Evolutionary conservation across 2,113 vertebrate genomes (phyloP).

Genomic region (Pseudorasbora parva): DNA sequence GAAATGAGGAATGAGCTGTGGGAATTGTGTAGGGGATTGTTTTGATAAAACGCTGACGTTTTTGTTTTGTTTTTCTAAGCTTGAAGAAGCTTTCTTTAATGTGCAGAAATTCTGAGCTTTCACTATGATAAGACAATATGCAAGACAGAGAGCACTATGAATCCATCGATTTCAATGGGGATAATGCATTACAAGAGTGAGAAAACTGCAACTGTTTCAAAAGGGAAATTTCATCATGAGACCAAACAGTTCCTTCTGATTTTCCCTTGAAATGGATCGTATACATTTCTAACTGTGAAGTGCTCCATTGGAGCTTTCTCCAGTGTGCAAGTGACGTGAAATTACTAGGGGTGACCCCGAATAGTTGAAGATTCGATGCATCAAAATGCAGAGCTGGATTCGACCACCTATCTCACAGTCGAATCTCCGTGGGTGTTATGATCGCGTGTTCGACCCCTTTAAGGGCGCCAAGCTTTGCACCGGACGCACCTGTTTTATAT

Average conservation of each 20-base stretch:
- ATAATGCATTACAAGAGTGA: neutral
- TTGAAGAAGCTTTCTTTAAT: neutral
- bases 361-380: too few relatives aligned
- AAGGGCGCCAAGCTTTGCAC: too few relatives aligned
- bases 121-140: neutral
- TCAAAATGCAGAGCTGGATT: too few relatives aligned
- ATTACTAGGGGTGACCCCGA: too few relatives aligned
- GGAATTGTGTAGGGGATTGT: neutral
- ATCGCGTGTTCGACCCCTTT: too few relatives aligned
- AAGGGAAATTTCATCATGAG: neutral
- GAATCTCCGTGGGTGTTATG: too few relatives aligned
- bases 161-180: neutral
- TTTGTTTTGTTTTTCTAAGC: neutral
- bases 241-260: neutral
- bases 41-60: conserved; percentile 6
- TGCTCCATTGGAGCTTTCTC: too few relatives aligned
- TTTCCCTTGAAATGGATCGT: neutral
- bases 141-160: neutral
- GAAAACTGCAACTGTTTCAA: neutral
- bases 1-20: conserved; percentile 29
- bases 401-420: too few relatives aligned
- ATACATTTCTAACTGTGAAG: too few relatives aligned
- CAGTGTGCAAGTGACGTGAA: too few relatives aligned
- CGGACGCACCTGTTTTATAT: too few relatives aligned
- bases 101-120: neutral